phyloP scores from a whole-genome alignment of 2,888 invertebrate species.

The Clusia tigrina region DNA sequence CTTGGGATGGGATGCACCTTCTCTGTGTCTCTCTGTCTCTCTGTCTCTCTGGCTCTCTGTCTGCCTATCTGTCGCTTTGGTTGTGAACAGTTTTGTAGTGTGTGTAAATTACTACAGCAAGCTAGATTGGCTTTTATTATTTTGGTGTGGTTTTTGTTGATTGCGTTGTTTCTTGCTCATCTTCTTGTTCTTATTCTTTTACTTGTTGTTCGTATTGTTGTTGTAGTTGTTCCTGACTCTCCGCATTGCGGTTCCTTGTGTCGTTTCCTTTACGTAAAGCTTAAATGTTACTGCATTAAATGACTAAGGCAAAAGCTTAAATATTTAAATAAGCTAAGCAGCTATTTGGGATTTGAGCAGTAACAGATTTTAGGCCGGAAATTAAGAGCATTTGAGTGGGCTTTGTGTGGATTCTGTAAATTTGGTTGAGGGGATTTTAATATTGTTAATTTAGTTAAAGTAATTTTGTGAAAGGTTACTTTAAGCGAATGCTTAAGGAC shows the following conservation, averaged over 20 bases:
- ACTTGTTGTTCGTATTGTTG: slow-evolving; percentile 17
- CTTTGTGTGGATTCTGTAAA: slow-evolving; percentile 1
- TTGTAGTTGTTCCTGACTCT: neutral
- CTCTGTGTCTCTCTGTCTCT: neutral
- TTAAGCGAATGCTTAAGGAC: too few species aligned
- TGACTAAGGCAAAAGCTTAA: neutral
- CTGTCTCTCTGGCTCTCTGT: neutral
- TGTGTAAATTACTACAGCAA: slow-evolving; percentile 22
- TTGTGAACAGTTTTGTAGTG: too few species aligned
- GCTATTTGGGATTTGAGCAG: neutral
- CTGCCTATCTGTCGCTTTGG: neutral
- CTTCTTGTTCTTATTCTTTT: slow-evolving; percentile 12
- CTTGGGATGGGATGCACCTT: too few species aligned
- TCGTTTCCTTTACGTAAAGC: slow-evolving; percentile 29
- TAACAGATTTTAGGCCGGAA: slow-evolving; percentile 6
- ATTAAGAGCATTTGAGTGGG: slow-evolving; percentile 27
- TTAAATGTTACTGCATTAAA: slow-evolving; percentile 32
- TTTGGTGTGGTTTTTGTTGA: slow-evolving; percentile 29
- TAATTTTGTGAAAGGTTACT: too few species aligned
- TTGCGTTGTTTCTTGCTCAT: neutral
- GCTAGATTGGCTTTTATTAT: slow-evolving; percentile 35
- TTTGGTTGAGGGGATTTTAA: neutral
- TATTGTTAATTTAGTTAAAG: neutral
- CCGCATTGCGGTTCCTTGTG: neutral
- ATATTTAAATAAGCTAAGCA: slow-evolving; percentile 6